A percentile compares a stretch with the other conserved stretches of the same genome.
Evolutionary conservation across 2,113 vertebrate genomes (phyloP).

Genomic region (Seriola rivoliana): DNA sequence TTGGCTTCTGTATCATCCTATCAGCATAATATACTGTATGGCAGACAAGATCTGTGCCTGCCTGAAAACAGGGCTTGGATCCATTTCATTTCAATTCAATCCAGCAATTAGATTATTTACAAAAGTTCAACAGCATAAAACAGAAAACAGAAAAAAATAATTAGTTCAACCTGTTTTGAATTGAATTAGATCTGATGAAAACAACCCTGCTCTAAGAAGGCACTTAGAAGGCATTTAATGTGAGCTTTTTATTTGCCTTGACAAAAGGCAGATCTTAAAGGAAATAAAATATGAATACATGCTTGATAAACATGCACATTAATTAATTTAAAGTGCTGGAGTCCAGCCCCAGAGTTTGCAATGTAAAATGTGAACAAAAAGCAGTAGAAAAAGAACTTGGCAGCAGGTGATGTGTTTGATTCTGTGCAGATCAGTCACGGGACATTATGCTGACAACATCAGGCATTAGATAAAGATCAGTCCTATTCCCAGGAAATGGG

Average conservation of each 20-base stretch:
- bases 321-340: conserved; percentile 69
- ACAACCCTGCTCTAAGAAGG: conserved; percentile 10
- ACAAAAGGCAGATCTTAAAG: conserved; percentile 10
- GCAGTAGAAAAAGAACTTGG: conserved; percentile 13
- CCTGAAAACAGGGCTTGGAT: conserved; percentile 38
- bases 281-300: conserved; percentile 36
- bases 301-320: conserved; percentile 58
- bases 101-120: conserved; percentile 50
- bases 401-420: conserved; percentile 40
- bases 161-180: conserved; percentile 18
- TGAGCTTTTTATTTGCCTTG: conserved; percentile 24
- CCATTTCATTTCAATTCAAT: conserved; percentile 51
- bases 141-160: conserved; percentile 15
- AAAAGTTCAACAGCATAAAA: conserved; percentile 51
- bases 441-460: conserved; percentile 52
- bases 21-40: conserved; percentile 39
- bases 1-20: conserved; percentile 63
- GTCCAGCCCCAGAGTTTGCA: conserved; percentile 72
- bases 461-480: conserved; percentile 48
- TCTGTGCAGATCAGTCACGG: conserved; percentile 25
- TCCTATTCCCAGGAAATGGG: conserved; percentile 13
- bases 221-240: background rate
- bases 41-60: conserved; percentile 36
- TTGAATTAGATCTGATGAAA: conserved; percentile 19
- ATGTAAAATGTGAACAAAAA: conserved; percentile 28